Percentiles rank a stretch among this genome's conserved stretches.
Evolutionary conservation across 2,113 vertebrate species (phyloP).

Genomic region (Anolis sagrei): DNA sequence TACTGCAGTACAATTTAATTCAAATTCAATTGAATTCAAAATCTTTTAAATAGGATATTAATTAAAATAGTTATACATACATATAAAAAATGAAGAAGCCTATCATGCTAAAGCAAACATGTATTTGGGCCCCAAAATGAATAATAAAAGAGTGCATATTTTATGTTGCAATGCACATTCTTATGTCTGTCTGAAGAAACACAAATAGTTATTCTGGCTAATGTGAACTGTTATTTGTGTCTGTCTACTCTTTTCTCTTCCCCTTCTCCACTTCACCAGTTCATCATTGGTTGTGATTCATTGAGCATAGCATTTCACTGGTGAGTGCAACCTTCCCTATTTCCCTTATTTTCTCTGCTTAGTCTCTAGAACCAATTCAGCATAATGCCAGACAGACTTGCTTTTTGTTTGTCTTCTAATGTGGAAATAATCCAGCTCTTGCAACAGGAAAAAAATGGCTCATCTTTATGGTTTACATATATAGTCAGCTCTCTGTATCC

Average conservation of each 20-base stretch:
- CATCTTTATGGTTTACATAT: constrained; percentile 59
- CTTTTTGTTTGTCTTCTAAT: constrained; percentile 38
- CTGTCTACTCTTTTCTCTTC: neutral
- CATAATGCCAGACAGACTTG: constrained; percentile 19
- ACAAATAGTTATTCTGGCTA: fast-evolving
- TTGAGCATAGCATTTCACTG: constrained; percentile 13
- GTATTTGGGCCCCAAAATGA: too few species aligned
- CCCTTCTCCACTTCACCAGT: neutral
- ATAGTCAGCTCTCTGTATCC: too few species aligned
- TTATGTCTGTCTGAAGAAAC: neutral
- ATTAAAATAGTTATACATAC: too few species aligned
- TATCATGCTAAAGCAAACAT: too few species aligned
- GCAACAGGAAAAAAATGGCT: constrained; percentile 65
- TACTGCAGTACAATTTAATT: too few species aligned
- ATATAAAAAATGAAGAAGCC: too few species aligned
- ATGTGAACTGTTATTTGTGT: neutral
- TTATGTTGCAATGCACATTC: neutral
- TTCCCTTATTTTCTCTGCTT: constrained; percentile 24
- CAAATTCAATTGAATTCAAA: too few species aligned
- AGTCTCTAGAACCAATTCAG: constrained; percentile 3
- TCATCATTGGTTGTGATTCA: neutral
- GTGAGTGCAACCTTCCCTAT: neutral
- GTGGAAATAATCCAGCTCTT: constrained; percentile 58
- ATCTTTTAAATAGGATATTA: too few species aligned
- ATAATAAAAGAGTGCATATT: too few species aligned